Conservation (phyloP, 1,140 invertebrate species). For the Augochlora pura region DNA sequence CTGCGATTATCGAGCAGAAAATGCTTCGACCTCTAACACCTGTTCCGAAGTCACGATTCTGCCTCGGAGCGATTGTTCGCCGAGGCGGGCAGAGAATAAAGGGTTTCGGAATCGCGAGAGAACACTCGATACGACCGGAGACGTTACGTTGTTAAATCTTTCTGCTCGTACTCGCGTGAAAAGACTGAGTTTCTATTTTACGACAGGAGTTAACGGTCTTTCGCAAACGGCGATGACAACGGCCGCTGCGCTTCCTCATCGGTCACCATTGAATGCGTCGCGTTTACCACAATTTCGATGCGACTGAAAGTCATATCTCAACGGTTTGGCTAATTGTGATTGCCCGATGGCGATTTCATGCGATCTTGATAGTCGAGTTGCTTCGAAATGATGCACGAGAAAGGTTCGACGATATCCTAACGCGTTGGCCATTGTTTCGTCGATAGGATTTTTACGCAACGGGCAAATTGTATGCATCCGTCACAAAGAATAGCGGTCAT, state of each 20-base stretch:
- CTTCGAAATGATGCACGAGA: too few species aligned
- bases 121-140: not conserved
- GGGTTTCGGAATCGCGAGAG: not conserved
- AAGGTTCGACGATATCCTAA: too few species aligned
- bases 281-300: too few species aligned
- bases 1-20: slow-evolving; percentile 38
- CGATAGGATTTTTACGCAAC: too few species aligned
- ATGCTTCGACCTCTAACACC: slow-evolving; percentile 46
- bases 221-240: slow-evolving; percentile 24
- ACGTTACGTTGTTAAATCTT: too few species aligned
- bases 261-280: not conserved
- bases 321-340: too few species aligned
- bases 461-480: too few species aligned
- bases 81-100: not conserved
- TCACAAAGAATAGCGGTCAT: too few species aligned
- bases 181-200: slow-evolving; percentile 11
- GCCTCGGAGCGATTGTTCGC: not conserved
- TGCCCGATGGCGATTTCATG: too few species aligned
- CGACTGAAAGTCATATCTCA: too few species aligned
- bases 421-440: too few species aligned
- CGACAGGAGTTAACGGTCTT: slow-evolving; percentile 40
- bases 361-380: too few species aligned
- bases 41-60: slow-evolving; percentile 16
- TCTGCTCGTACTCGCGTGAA: not conserved
- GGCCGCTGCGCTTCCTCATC: not conserved